Percentiles rank a stretch among this genome's conserved stretches.
Evolutionary conservation across 2,888 invertebrate genomes (phyloP).

Genomic region (Xestia rhomboidea): DNA sequence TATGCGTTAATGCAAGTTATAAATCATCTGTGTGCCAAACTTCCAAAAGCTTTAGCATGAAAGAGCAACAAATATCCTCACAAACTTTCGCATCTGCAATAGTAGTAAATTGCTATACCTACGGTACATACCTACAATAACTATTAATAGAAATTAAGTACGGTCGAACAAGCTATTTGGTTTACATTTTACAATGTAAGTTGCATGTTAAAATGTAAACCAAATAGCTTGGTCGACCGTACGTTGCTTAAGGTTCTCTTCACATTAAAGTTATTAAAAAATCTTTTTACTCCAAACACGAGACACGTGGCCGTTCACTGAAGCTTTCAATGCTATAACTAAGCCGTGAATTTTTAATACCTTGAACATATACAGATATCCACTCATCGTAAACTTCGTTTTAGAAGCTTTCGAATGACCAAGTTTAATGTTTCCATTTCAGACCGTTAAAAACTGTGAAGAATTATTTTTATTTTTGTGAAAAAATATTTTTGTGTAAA

Average conservation of each 20-base stretch:
- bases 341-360: conserved; percentile 9
- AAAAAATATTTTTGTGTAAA: background rate
- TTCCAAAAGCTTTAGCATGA: background rate
- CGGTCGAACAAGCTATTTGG: too few species aligned
- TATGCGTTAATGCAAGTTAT: too few species aligned
- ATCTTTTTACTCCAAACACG: background rate
- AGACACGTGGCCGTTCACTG: background rate
- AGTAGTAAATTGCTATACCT: background rate
- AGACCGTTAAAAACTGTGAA: background rate
- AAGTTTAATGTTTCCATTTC: conserved; percentile 1
- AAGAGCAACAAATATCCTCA: background rate
- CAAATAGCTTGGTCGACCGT: too few species aligned
- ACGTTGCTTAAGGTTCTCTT: too few species aligned
- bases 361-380: background rate
- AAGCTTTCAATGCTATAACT: background rate
- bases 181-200: too few species aligned
- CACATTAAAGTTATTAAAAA: background rate
- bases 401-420: background rate
- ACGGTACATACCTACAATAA: too few species aligned
- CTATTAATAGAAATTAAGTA: too few species aligned
- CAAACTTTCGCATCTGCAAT: background rate
- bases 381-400: background rate
- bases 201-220: too few species aligned
- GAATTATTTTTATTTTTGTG: background rate
- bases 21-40: too few species aligned